phyloP scores from a whole-genome alignment of 2,888 invertebrate species.

The Ophion obscuratus region DNA sequence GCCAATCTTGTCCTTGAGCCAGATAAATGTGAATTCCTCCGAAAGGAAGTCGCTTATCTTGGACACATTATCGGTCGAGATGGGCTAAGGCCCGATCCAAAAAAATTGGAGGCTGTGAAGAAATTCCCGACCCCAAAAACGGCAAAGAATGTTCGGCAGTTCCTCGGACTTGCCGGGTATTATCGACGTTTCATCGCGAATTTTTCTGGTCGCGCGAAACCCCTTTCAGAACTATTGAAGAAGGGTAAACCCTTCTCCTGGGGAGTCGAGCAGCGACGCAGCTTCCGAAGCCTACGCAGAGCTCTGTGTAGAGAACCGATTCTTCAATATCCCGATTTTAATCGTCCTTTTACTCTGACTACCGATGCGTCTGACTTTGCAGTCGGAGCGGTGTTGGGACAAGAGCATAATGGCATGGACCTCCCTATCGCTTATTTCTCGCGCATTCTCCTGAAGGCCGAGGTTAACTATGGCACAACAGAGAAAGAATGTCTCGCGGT shows the following conservation, averaged over 20 bases:
- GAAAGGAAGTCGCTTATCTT: slow-evolving; percentile 50
- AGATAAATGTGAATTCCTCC: slow-evolving; percentile 21
- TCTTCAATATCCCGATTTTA: slow-evolving; percentile 58
- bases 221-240: slow-evolving; percentile 20
- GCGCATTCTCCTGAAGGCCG: too few species aligned
- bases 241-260: slow-evolving; percentile 8
- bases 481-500: too few species aligned
- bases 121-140: slow-evolving; percentile 47
- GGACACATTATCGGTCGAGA: slow-evolving; percentile 68
- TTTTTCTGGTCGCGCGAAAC: neutral
- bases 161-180: slow-evolving; percentile 49
- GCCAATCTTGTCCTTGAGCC: slow-evolving; percentile 12
- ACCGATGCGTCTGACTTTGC: slow-evolving; percentile 56
- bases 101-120: slow-evolving; percentile 59
- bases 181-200: slow-evolving; percentile 50
- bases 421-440: slow-evolving; percentile 31
- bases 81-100: slow-evolving; percentile 45
- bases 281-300: slow-evolving; percentile 42
- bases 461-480: too few species aligned
- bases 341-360: slow-evolving; percentile 52
- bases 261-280: slow-evolving; percentile 9
- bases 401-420: slow-evolving; percentile 50
- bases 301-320: slow-evolving; percentile 49
- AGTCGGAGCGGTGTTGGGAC: slow-evolving; percentile 45
- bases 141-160: slow-evolving; percentile 29